Evolutionary conservation across 2,888 invertebrate genomes (phyloP), one percentile per base, ranked within the genome.

Genomic region (Nineta flava): DNA sequence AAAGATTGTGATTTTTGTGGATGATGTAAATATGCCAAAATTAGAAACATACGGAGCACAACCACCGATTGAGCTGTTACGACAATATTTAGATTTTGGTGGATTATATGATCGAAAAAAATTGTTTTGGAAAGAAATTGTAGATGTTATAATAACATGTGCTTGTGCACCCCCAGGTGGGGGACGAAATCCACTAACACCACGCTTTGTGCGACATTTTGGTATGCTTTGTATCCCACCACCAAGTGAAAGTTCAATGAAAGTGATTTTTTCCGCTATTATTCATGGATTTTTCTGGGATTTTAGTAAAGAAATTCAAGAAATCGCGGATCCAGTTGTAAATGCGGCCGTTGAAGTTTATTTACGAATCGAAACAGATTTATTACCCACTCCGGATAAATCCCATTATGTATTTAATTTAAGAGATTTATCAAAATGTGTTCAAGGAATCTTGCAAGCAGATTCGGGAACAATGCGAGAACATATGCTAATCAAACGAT

Each of bases 351-450:
- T 93, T 41, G 84, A 87, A 46, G 74, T 93, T 2, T 95, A 94
- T 62, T 73, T 78, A 54, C 78, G 81, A 58, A 87, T 92, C 43
- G 79, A 83, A 13, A 68, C 75, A 0, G 86, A 87, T 58, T 75
- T 95, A 55, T 67, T 94, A 26, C 94, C 94, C 0, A 94, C 93
- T 0, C 94, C 94, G 0, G 79, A 87, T 21, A 93, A 92, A 64
- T 87, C 87, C 0, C 93, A 94, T 66, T 94, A 95, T 61, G 81
- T 93, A 12, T 95, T 94, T 65, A 95, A 94, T 66, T 68, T 94
- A 57, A 74, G 94, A 44, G 92, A 93, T 69, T 71, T 93, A 40
- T 91, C 92, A 9, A 93, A 92, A 65, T 87, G 87, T 53, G 74
- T 92, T 58, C 92, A 92, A 67, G 92, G 91, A n/a, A 77, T 91